Evolutionary conservation across 1,140 invertebrate species (phyloP).

Genomic region (Callitettix versicolor): DNA sequence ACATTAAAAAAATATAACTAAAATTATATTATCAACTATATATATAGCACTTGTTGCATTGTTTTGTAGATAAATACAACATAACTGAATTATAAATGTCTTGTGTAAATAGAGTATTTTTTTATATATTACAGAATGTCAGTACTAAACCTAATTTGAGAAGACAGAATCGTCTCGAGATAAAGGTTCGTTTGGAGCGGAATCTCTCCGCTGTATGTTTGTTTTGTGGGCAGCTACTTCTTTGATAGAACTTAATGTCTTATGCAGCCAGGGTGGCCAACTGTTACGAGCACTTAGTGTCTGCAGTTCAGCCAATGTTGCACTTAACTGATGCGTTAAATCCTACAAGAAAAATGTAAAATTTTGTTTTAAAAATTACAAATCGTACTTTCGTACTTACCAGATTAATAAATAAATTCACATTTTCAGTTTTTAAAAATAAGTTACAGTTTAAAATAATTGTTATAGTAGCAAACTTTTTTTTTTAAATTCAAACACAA

Average conservation of each 20-base stretch:
- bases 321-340: constrained; percentile 81
- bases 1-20: too few species aligned
- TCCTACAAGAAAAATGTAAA: constrained; percentile 46
- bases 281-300: constrained; percentile 58
- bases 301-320: constrained; percentile 71
- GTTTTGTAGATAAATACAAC: too few species aligned
- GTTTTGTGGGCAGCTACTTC: constrained; percentile 41
- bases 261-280: constrained; percentile 80
- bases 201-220: constrained; percentile 8
- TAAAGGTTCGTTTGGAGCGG: constrained; percentile 5
- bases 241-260: constrained; percentile 65
- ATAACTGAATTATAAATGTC: too few species aligned
- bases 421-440: too few species aligned
- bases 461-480: too few species aligned
- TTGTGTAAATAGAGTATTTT: too few species aligned
- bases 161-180: constrained; percentile 5
- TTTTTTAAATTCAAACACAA: too few species aligned
- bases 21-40: too few species aligned
- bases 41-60: too few species aligned
- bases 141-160: not conserved
- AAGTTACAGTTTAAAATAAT: too few species aligned
- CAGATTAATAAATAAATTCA: too few species aligned
- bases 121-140: too few species aligned
- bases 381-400: not conserved
- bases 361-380: constrained; percentile 6